Conservation (phyloP, 2,113 vertebrate species). For the Podiceps cristatus region DNA sequence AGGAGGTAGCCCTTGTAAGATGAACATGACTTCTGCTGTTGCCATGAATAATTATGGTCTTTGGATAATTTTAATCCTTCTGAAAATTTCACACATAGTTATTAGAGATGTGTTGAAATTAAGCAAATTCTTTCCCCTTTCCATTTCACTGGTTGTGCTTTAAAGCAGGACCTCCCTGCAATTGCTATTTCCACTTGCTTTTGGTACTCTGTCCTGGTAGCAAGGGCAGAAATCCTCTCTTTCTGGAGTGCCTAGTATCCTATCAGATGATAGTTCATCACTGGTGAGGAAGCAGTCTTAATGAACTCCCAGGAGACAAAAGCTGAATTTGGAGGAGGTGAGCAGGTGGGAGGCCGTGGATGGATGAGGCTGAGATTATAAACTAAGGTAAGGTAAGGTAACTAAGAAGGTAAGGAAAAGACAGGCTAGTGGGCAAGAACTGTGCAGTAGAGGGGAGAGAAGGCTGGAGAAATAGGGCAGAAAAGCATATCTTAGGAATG, state of each 20-base stretch:
- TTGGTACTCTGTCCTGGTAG: background rate
- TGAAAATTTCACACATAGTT: background rate
- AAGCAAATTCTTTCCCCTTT: background rate
- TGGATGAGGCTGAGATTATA: background rate
- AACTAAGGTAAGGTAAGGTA: background rate
- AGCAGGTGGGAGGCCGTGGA: background rate
- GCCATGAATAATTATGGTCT: background rate
- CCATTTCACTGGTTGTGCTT: background rate
- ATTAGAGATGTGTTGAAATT: background rate
- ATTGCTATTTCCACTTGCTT: background rate
- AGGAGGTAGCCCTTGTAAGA: background rate
- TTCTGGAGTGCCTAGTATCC: background rate
- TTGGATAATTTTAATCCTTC: background rate
- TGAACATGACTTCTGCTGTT: background rate
- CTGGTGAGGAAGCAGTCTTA: background rate
- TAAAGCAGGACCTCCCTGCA: background rate
- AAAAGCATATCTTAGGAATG: background rate
- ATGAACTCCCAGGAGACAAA: background rate
- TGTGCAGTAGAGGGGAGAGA: background rate
- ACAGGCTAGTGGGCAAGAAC: background rate
- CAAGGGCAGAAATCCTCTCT: background rate
- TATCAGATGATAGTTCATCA: background rate
- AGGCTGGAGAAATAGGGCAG: background rate
- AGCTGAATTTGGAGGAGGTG: background rate
- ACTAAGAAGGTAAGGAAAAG: background rate